Evolutionary conservation across 2,113 vertebrate genomes (phyloP).

Genomic region (Grus americana): DNA sequence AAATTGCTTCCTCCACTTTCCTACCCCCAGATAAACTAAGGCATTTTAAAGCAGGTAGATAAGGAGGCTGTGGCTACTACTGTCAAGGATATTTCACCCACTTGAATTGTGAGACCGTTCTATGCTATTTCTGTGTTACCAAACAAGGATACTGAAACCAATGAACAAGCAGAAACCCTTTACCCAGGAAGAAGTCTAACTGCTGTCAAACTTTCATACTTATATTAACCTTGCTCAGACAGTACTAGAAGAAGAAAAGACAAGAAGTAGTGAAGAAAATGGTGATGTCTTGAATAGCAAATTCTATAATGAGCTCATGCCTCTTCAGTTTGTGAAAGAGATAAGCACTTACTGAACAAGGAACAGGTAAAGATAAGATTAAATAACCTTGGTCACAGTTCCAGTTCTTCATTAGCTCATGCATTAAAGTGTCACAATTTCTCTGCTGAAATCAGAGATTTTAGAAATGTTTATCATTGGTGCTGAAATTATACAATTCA

Average conservation of each 20-base stretch:
- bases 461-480: not conserved
- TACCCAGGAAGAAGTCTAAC: not conserved
- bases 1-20: not conserved
- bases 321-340: slow-evolving; percentile 21
- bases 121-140: not conserved
- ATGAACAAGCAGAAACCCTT: not conserved
- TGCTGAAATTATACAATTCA: not conserved
- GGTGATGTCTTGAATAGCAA: not conserved
- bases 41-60: not conserved
- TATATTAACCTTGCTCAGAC: not conserved
- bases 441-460: not conserved
- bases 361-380: slow-evolving; percentile 22
- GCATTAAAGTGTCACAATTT: not conserved
- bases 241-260: not conserved
- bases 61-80: not conserved
- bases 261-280: not conserved
- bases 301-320: slow-evolving; percentile 13
- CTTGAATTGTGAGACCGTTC: not conserved
- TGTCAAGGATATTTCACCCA: not conserved
- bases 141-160: not conserved
- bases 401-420: not conserved
- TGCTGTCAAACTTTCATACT: not conserved
- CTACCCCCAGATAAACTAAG: not conserved
- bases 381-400: not conserved
- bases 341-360: slow-evolving; percentile 20